Evolutionary conservation across 1,140 invertebrate species (phyloP).

Genomic region (Apis cerana): DNA sequence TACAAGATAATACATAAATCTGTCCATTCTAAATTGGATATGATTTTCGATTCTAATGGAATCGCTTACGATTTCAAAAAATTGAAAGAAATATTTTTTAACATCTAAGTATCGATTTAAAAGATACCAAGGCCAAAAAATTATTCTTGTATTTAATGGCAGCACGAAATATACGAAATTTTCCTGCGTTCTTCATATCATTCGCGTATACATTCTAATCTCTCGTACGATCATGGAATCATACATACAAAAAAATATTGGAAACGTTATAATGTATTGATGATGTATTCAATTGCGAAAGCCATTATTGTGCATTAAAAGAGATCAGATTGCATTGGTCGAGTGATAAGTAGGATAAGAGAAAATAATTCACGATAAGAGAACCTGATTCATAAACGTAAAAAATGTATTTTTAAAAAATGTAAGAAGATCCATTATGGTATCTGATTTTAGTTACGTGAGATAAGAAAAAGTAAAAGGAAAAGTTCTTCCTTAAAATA

Average conservation of each 20-base stretch:
- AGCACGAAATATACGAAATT: background rate
- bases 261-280: background rate
- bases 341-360: background rate
- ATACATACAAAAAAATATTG: background rate
- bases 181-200: background rate
- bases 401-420: background rate
- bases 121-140: background rate
- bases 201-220: background rate
- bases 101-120: background rate
- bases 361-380: background rate
- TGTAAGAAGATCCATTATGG: background rate
- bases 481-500: background rate
- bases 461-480: background rate
- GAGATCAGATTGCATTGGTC: background rate
- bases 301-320: background rate
- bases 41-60: background rate
- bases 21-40: background rate
- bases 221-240: background rate
- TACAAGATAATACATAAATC: background rate
- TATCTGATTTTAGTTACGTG: too few relatives aligned
- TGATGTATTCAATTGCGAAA: background rate
- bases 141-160: slow-evolving; percentile 27
- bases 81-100: slow-evolving; percentile 17
- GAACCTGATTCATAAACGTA: background rate
- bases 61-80: background rate